Evolutionary conservation across 2,888 invertebrate species (phyloP).

Genomic region (Lasioglossum morio): DNA sequence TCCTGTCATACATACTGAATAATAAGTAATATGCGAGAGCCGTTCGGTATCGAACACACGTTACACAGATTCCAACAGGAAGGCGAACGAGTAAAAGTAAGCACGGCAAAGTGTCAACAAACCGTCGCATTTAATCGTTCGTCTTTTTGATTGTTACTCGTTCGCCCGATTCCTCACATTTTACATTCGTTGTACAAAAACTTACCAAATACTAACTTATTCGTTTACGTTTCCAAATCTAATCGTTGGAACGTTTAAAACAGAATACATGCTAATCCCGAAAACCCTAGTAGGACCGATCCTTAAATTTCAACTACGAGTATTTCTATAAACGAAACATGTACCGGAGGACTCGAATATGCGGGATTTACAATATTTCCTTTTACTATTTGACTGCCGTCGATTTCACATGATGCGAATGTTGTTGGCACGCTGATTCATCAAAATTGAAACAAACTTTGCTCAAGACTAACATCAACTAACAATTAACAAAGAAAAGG

Average conservation of each 20-base stretch:
- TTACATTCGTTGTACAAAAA: neutral
- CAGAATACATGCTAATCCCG: neutral
- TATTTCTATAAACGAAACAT: neutral
- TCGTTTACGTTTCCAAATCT: neutral
- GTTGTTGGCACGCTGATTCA: neutral
- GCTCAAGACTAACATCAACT: slow-evolving; percentile 1
- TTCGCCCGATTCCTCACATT: neutral
- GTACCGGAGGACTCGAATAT: neutral
- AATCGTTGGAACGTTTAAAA: neutral
- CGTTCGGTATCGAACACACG: neutral
- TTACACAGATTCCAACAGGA: neutral
- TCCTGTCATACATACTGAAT: no score
- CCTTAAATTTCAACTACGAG: neutral
- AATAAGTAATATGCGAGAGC: neutral
- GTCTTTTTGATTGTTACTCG: neutral
- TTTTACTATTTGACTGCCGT: no score
- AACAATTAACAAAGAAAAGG: slow-evolving; percentile 1
- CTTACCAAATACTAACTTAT: neutral
- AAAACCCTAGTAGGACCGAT: neutral
- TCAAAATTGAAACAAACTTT: slow-evolving; percentile 17
- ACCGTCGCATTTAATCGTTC: neutral
- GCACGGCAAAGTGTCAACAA: neutral
- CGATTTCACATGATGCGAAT: neutral
- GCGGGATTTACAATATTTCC: neutral
- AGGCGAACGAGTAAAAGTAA: neutral